These are phyloP conservation scores for Chrysomela aeneicollis DNA, from an alignment of 2,888 invertebrate species.

Conservation along the genomic window DNA sequence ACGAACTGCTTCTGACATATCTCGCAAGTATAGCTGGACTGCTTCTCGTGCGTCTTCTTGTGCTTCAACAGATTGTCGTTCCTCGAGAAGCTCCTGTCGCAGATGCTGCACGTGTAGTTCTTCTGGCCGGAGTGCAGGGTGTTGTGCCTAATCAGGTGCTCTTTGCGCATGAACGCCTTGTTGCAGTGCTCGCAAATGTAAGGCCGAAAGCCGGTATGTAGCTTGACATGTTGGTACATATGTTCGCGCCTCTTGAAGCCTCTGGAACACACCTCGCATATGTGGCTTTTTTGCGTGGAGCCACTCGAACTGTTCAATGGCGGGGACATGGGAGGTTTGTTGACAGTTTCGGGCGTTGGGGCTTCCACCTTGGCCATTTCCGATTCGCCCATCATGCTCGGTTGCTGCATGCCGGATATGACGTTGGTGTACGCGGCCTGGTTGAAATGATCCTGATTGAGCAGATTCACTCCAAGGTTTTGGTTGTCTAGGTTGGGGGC, in stretches of 20 bases:
- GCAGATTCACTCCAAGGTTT: slow-evolving; percentile 45
- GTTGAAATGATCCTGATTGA: slow-evolving; percentile 40
- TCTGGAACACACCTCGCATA: slow-evolving; percentile 69
- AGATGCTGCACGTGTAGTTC: slow-evolving; percentile 69
- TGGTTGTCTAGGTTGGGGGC: slow-evolving; percentile 40
- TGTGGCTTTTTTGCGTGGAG: slow-evolving; percentile 43
- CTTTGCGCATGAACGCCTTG: slow-evolving; percentile 74
- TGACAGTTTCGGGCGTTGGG: slow-evolving; percentile 22
- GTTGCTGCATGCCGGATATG: slow-evolving; percentile 27
- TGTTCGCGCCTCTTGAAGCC: slow-evolving; percentile 75
- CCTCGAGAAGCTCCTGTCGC: slow-evolving; percentile 65
- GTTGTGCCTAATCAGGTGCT: slow-evolving; percentile 72
- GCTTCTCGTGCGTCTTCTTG: slow-evolving; percentile 66
- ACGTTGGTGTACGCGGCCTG: slow-evolving; percentile 36
- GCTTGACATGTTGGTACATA: slow-evolving; percentile 72
- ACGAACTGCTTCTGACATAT: slow-evolving; percentile 72
- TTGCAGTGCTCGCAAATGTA: slow-evolving; percentile 72
- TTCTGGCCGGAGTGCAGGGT: slow-evolving; percentile 74
- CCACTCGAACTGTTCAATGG: slow-evolving; percentile 17
- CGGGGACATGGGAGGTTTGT: slow-evolving; percentile 21
- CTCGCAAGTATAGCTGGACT: slow-evolving; percentile 69
- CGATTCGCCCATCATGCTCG: slow-evolving; percentile 10
- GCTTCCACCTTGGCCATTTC: slow-evolving; percentile 16
- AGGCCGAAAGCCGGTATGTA: slow-evolving; percentile 73
- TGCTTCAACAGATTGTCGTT: slow-evolving; percentile 70